These are phyloP conservation scores for Tolypeutes matacus DNA, from an alignment of 2,797 vertebrate species.

Conservation along the genomic window DNA sequence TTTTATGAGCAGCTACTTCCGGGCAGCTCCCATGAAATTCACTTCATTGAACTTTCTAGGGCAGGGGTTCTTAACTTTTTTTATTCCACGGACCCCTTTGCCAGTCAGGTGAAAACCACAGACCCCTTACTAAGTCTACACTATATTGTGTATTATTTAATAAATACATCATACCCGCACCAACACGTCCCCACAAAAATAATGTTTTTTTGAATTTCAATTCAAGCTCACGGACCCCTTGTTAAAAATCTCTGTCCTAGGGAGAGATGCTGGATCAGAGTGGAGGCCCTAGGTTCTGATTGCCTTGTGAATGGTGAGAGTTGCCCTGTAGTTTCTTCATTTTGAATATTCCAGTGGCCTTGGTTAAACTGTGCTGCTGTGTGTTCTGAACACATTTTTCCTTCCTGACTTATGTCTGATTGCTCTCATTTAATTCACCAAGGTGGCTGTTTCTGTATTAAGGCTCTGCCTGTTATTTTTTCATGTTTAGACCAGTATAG, in stretches of 20 bases:
- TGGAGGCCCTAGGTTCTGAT: not conserved
- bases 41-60: not conserved
- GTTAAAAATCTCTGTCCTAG: no score
- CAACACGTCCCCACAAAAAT: no score
- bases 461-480: slow-evolving; percentile 14
- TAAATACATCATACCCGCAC: no score
- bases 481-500: not conserved
- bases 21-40: no score
- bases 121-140: no score
- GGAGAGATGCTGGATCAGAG: fast-evolving
- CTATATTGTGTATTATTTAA: no score
- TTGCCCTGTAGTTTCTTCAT: not conserved
- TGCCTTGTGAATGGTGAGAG: no score
- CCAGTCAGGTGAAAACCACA: no score
- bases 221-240: no score
- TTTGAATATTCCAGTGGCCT: not conserved
- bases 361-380: not conserved
- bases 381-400: not conserved
- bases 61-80: no score
- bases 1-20: not conserved
- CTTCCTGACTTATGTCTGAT: not conserved
- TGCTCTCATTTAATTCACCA: not conserved
- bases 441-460: slow-evolving; percentile 7
- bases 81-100: no score
- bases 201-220: no score